Percentiles rank a stretch among this genome's conserved stretches.
These are phyloP conservation scores for Berghia stephanieae DNA, from an alignment of 1,140 invertebrate species.

Conservation along the genomic window DNA sequence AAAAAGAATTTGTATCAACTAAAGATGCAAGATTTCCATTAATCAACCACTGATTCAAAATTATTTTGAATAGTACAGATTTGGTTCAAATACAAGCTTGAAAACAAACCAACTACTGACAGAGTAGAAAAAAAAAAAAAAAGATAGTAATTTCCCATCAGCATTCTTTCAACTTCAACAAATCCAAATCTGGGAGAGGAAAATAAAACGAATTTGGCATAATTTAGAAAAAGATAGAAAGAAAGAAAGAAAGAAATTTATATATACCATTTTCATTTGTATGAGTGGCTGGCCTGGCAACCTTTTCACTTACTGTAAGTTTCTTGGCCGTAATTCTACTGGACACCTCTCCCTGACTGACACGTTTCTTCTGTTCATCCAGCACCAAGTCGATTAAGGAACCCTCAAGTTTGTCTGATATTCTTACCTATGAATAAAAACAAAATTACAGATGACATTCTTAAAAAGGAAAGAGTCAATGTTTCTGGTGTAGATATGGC, in stretches of 20 bases:
- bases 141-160: background rate
- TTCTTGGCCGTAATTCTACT: conserved; percentile 59
- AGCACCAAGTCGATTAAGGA: conserved; percentile 49
- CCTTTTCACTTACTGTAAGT: conserved; percentile 49
- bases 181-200: background rate
- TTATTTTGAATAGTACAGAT: too few species aligned
- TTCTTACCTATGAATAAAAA: conserved; percentile 38
- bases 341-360: conserved; percentile 45
- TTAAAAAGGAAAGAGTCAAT: background rate
- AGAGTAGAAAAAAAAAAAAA: conserved; percentile 4
- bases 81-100: too few species aligned
- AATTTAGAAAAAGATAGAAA: background rate
- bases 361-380: conserved; percentile 37
- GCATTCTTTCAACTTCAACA: background rate
- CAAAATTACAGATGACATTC: background rate
- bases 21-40: too few species aligned
- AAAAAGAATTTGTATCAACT: too few species aligned
- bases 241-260: too few species aligned
- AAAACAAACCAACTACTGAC: too few species aligned
- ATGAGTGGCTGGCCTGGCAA: too few species aligned
- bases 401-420: conserved; percentile 44
- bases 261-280: too few species aligned
- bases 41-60: too few species aligned
- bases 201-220: background rate
- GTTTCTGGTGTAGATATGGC: background rate